Conservation (phyloP, 2,888 invertebrate species). For the Antitype chi region DNA sequence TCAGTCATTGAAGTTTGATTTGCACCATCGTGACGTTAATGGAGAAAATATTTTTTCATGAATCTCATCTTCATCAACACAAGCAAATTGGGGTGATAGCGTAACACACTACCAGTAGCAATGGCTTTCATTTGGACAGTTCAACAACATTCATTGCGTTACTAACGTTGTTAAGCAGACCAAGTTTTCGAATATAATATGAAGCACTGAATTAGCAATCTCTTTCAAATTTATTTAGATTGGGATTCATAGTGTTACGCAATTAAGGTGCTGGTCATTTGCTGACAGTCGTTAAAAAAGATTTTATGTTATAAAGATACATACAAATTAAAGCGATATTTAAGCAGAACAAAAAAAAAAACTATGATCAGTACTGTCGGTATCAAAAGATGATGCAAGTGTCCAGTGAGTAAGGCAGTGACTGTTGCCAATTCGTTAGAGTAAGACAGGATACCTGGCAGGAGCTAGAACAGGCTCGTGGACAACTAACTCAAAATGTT, state of each 20-base stretch:
- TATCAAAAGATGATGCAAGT: neutral
- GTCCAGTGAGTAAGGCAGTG: neutral
- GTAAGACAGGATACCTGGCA: neutral
- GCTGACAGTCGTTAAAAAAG: neutral
- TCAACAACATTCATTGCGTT: too few species aligned
- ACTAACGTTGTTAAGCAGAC: too few species aligned
- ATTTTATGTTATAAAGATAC: neutral
- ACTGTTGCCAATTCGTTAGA: too few species aligned
- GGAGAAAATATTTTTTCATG: neutral
- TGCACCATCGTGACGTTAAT: neutral
- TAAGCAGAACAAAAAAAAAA: neutral
- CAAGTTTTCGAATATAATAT: too few species aligned
- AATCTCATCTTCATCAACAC: neutral
- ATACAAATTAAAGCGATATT: neutral
- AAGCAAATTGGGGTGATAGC: neutral
- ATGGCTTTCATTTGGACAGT: too few species aligned
- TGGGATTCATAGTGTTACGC: too few species aligned
- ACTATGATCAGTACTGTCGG: neutral
- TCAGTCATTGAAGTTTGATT: slow-evolving; percentile 18
- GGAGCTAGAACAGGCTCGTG: neutral
- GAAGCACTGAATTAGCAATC: too few species aligned
- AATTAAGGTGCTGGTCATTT: neutral
- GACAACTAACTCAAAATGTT: neutral
- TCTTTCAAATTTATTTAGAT: too few species aligned
- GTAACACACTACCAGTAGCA: too few species aligned